phyloP scores from a whole-genome alignment of 2,797 vertebrate species.

The Taeniopygia guttata region DNA sequence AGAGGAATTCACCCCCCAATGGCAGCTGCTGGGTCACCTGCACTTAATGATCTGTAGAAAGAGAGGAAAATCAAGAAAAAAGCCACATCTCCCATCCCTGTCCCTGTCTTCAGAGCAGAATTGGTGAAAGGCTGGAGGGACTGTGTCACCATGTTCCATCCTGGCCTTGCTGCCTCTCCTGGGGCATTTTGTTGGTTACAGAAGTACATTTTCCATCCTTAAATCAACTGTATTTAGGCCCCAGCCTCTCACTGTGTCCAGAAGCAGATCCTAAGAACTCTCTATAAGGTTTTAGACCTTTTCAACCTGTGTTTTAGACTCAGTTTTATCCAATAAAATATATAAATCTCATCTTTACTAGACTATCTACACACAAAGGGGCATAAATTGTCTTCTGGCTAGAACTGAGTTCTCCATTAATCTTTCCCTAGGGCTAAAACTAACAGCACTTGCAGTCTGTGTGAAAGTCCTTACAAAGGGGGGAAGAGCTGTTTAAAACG shows the following conservation, averaged over 20 bases:
- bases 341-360: neutral
- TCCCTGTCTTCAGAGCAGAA: neutral
- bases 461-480: neutral
- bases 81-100: neutral
- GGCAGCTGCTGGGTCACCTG: neutral
- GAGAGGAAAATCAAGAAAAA: neutral
- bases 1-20: neutral
- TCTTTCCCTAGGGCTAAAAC: slow-evolving; percentile 11
- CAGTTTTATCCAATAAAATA: neutral
- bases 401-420: neutral
- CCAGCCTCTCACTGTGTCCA: neutral
- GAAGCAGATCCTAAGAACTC: neutral
- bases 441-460: neutral
- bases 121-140: neutral
- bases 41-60: neutral
- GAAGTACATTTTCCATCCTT: neutral
- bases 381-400: neutral
- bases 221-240: neutral
- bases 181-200: neutral
- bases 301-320: neutral
- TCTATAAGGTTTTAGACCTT: neutral
- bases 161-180: neutral
- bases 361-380: neutral
- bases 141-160: neutral
- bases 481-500: neutral